A percentile compares a stretch with the other conserved stretches of the same genome.
These are phyloP conservation scores for Rhyzopertha dominica DNA, from an alignment of 1,140 invertebrate genomes.

Conservation along the genomic window DNA sequence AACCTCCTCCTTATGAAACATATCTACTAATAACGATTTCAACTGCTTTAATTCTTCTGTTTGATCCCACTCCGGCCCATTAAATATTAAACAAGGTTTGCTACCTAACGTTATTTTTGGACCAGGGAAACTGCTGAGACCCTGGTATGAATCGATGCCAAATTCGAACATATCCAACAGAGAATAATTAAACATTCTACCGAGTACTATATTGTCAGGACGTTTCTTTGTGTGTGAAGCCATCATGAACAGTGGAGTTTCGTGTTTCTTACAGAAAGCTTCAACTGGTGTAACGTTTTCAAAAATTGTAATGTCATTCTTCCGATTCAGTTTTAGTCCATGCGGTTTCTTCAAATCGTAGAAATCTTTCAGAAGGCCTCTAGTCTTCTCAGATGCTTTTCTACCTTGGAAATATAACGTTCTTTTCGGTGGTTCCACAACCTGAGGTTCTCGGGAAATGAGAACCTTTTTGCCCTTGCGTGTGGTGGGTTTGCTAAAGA, in stretches of 20 bases:
- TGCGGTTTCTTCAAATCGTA: conserved; percentile 83
- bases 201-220: conserved; percentile 87
- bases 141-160: conserved; percentile 74
- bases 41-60: conserved; percentile 74
- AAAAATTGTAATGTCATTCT: conserved; percentile 82
- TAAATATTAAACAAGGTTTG: conserved; percentile 91
- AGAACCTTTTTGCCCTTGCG: conserved; percentile 82
- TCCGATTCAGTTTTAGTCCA: conserved; percentile 67
- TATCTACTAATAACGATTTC: conserved; percentile 87
- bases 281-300: conserved; percentile 80
- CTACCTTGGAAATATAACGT: conserved; percentile 81
- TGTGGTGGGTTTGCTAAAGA: conserved; percentile 81
- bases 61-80: conserved; percentile 87
- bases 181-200: conserved; percentile 83
- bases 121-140: conserved; percentile 34
- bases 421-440: conserved; percentile 84
- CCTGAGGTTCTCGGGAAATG: conserved; percentile 75
- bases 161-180: conserved; percentile 96
- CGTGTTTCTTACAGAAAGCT: conserved; percentile 78
- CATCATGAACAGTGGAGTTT: conserved; percentile 85
- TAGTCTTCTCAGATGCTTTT: conserved; percentile 72
- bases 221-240: conserved; percentile 91
- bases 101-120: conserved; percentile 53
- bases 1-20: conserved; percentile 84
- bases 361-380: conserved; percentile 81